These are phyloP conservation scores for Agrypnus murinus DNA, from an alignment of 2,888 invertebrate genomes.

Conservation along the genomic window DNA sequence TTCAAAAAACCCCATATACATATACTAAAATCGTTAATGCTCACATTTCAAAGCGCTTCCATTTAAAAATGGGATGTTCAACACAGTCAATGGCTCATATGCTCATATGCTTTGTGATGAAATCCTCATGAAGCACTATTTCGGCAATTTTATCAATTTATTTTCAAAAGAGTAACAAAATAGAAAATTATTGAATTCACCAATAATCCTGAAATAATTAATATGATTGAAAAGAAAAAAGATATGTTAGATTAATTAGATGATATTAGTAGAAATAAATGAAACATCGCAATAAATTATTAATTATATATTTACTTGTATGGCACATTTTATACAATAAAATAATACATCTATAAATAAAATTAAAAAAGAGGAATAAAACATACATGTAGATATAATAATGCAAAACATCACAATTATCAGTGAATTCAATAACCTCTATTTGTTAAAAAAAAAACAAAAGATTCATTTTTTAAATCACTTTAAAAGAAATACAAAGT, in stretches of 20 bases:
- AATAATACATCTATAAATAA: conserved; percentile 19
- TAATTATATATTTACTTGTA: conserved; percentile 19
- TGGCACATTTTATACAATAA: conserved; percentile 17
- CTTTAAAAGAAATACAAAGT: neutral
- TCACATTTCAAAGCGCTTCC: too few species aligned
- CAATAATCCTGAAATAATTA: conserved; percentile 22
- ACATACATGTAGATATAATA: conserved; percentile 5
- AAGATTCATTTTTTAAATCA: neutral
- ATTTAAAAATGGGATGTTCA: too few species aligned
- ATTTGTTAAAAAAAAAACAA: neutral
- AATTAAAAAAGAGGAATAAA: neutral
- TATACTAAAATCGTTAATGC: too few species aligned
- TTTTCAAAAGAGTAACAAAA: conserved; percentile 2
- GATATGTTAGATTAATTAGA: neutral
- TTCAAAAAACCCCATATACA: too few species aligned
- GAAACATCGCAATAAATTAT: neutral
- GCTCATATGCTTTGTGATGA: too few species aligned
- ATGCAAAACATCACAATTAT: conserved; percentile 27
- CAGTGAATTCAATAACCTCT: conserved; percentile 41
- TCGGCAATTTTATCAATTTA: neutral
- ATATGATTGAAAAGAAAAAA: neutral
- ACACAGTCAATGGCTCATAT: too few species aligned
- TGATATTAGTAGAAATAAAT: neutral
- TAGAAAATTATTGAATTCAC: conserved; percentile 42
- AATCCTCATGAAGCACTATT: too few species aligned